phyloP scores from a whole-genome alignment of 2,888 invertebrate species.

The Cephus rjabovi region DNA sequence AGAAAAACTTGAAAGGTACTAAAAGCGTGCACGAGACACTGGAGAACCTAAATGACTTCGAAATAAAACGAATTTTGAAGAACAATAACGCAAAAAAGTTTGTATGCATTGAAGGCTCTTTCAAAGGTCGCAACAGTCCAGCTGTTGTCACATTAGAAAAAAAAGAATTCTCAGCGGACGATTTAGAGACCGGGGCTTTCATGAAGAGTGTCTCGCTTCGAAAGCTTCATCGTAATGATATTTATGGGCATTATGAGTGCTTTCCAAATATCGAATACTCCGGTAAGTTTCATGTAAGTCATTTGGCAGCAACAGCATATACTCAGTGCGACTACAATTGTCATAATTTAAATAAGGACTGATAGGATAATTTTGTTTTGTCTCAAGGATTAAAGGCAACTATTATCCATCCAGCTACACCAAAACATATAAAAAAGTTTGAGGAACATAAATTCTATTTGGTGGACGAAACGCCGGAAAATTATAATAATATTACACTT shows the following conservation, averaged over 20 bases:
- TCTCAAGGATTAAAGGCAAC: slow-evolving; percentile 84
- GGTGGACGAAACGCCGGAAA: slow-evolving; percentile 84
- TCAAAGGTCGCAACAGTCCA: slow-evolving; percentile 71
- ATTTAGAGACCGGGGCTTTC: slow-evolving; percentile 74
- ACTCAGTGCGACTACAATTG: neutral
- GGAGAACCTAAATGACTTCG: slow-evolving; percentile 75
- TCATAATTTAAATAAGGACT: neutral
- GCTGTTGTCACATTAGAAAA: slow-evolving; percentile 86
- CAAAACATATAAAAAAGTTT: slow-evolving; percentile 92
- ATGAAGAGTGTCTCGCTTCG: slow-evolving; percentile 71
- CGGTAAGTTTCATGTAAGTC: slow-evolving; percentile 68
- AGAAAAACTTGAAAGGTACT: neutral
- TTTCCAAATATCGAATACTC: slow-evolving; percentile 73
- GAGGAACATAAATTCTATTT: slow-evolving; percentile 79
- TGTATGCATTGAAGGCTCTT: slow-evolving; percentile 78
- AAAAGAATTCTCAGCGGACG: slow-evolving; percentile 79
- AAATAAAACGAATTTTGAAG: slow-evolving; percentile 75
- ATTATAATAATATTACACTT: slow-evolving; percentile 83
- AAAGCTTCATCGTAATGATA: slow-evolving; percentile 82
- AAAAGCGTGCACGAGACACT: slow-evolving; percentile 53
- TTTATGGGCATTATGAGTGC: slow-evolving; percentile 86
- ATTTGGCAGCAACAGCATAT: neutral
- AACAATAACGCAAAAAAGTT: slow-evolving; percentile 81
- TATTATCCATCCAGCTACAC: slow-evolving; percentile 93
- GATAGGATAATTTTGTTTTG: neutral